Evolutionary conservation across 2,797 vertebrate genomes (phyloP), one percentile per base, ranked within the genome.

Genomic region (Ambastaia sidthimunki): DNA sequence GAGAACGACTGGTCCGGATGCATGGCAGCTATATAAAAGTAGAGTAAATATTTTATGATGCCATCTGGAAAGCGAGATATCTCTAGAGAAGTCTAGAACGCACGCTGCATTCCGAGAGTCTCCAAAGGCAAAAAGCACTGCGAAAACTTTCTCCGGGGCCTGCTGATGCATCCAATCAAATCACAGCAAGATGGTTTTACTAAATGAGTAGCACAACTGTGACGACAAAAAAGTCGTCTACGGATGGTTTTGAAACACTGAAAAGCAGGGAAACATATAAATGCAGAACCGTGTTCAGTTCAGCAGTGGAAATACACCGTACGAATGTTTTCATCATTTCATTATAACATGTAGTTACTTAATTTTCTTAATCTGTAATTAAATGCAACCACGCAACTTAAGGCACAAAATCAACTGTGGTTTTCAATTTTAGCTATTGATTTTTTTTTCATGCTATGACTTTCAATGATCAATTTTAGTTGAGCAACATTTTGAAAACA

Each of bases 11-110:
- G 75, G 78, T 63, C 34, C 57, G 25, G 74, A 74, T 67, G 73
- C 18, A 7, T 11, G 15, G 47, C 31, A 23, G 65, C 75, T 71
- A 57, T 77, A 47, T 78, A 78, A 79, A 83, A 78, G 70, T 68
- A 62, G n/a, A 52, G 72, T 85, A 77, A 88, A 85, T 86, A 83
- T 82, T 86, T 85, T 54, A 84, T 84, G 80, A 82, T 75, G 80
- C 72, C 81, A 79, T 71, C 85, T 76, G 78, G 76, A 85, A 71
- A 54, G 47, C 5, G 55, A 65, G 55, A 54, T 28, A 71, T 73
- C 84, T 85, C 70, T 41, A 11, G 70, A 70, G 73, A 68, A 73
- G 70, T 76, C 76, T 50, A 75, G 47, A 54, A 54, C 3, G 34
- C 65, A 70, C 16, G 23, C 52, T 69, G 65, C 28, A 23, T 80